These are phyloP conservation scores for Macrotrachela quadricornifera DNA, from an alignment of 1,140 invertebrate genomes.

Conservation along the genomic window DNA sequence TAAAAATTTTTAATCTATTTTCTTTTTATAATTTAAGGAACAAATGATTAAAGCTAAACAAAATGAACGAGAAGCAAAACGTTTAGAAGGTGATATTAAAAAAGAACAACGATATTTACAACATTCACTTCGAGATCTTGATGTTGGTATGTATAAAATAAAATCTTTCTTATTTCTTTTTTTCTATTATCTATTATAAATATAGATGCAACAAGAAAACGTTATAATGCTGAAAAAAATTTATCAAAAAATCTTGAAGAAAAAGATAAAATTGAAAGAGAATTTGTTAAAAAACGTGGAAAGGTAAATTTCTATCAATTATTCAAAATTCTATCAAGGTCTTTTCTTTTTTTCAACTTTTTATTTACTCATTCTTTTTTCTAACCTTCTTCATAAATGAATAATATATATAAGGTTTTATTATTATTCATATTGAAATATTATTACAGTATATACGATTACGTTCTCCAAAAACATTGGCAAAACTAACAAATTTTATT, in stretches of 20 bases:
- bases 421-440: too few species aligned
- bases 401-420: too few species aligned
- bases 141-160: conserved; percentile 16
- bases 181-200: neutral
- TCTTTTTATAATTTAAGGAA: neutral
- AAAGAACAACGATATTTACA: conserved; percentile 24
- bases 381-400: too few species aligned
- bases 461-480: too few species aligned
- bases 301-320: conserved; percentile 14
- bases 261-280: conserved; percentile 18
- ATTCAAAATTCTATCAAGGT: neutral
- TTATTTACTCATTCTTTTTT: too few species aligned
- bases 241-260: conserved; percentile 22
- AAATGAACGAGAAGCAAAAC: conserved; percentile 24
- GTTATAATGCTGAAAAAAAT: conserved; percentile 21
- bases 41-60: conserved; percentile 31
- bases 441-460: too few species aligned
- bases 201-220: conserved; percentile 23
- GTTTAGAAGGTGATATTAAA: conserved; percentile 25
- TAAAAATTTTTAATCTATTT: too few species aligned
- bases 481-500: too few species aligned
- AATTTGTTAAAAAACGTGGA: conserved; percentile 21
- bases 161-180: neutral
- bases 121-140: conserved; percentile 23
- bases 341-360: too few species aligned